Evolutionary conservation across 2,797 vertebrate species (phyloP), one percentile per base, ranked within the genome.

Genomic region (Phrynocephalus guinanensis): DNA sequence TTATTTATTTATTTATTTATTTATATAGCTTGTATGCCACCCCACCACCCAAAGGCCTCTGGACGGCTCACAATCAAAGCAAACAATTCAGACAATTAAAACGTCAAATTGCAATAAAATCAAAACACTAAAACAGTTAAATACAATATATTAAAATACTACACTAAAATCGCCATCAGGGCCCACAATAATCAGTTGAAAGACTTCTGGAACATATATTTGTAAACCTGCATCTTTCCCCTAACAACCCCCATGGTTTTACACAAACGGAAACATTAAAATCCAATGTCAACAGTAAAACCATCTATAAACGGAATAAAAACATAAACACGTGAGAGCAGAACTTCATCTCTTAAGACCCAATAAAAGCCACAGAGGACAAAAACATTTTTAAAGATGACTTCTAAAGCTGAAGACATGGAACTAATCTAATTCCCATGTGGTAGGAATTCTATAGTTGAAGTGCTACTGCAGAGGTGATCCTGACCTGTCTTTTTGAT

Each of bases 1-100:
- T 44, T 75, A 75, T 75, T 44, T 75, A 75, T 75, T 44, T 75
- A 75, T 75, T 44, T 75, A 75, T 75, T 44, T 75, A 75, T 75
- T 44, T 75, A 33, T 33, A 2, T 33, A 33, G 33, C 33, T 33
- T 33, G 33, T 33, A 33, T 33, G 33, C 33, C 33, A 2, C 33
- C 33, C 33, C 33, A 33, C 33, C 33, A 33, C 33, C 33, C 33
- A 33, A 33, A 33, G 33, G 33, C 33, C 33, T 33, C 33, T 33
- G 33, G 33, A 33, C 33, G 33, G 33, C 33, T 33, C 33, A 33
- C 33, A 33, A 33, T 33, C 33, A 33, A 33, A 33, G 33, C 33
- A 33, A 33, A 33, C 33, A 33, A 33, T 33, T 33, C 33, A 33
- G 33, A 33, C 33, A 33, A 33, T 33, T 33, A 33, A 33, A 33